Evolutionary conservation across 2,113 vertebrate genomes (phyloP).

Genomic region (Elachura formosa): DNA sequence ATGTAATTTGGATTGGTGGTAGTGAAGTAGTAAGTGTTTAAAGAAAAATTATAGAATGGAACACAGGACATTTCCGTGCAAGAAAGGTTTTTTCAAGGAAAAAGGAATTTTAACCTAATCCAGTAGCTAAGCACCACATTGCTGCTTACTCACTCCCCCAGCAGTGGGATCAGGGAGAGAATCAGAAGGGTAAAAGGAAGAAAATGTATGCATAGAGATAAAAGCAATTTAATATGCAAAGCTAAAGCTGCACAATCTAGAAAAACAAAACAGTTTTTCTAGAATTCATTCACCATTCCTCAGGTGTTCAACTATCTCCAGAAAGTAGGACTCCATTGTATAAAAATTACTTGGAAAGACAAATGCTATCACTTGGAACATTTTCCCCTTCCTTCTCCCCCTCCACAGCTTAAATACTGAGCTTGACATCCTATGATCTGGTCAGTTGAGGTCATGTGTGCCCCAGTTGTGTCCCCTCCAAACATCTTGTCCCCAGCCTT

Average conservation of each 20-base stretch:
- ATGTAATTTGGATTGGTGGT: background rate
- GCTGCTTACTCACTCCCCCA: background rate
- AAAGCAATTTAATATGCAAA: background rate
- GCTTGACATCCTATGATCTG: background rate
- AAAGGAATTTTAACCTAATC: background rate
- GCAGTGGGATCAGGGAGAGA: background rate
- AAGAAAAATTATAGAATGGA: background rate
- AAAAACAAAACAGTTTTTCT: background rate
- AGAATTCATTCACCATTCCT: background rate
- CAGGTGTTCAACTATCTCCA: background rate
- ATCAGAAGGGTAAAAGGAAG: background rate
- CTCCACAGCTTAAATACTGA: background rate
- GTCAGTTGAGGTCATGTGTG: background rate
- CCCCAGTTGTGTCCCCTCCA: background rate
- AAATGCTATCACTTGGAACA: background rate
- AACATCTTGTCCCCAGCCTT: background rate
- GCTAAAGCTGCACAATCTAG: background rate
- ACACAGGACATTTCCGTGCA: background rate
- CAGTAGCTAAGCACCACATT: background rate
- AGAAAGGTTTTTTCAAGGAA: background rate
- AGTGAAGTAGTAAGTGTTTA: background rate
- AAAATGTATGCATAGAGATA: background rate
- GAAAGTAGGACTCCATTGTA: background rate
- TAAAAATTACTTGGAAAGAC: background rate
- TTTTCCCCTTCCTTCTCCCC: background rate